Evolutionary conservation across 1,140 invertebrate species (phyloP).

Genomic region (Diuraphis noxia): DNA sequence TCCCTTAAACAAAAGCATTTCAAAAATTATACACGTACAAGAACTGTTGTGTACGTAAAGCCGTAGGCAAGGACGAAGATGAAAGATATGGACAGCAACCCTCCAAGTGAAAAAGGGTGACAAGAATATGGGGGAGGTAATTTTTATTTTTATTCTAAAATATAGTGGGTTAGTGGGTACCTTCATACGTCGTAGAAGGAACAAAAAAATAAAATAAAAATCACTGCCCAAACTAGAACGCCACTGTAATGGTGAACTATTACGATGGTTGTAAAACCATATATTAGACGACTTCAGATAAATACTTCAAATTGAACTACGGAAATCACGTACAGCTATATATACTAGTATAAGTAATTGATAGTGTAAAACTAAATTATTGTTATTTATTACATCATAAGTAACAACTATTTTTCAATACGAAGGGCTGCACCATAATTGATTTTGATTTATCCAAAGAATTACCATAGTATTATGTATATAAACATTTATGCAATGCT

Average conservation of each 20-base stretch:
- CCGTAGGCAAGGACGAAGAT: not conserved
- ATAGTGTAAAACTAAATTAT: slow-evolving; percentile 4
- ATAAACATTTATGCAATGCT: too few species aligned
- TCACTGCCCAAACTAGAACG: not conserved
- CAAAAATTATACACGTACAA: not conserved
- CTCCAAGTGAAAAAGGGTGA: not conserved
- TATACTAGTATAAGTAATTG: not conserved
- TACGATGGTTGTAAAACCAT: not conserved
- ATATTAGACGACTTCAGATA: not conserved
- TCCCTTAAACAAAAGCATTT: not conserved
- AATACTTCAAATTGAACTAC: not conserved
- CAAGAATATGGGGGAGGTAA: not conserved
- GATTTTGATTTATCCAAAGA: not conserved
- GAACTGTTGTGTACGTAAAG: not conserved
- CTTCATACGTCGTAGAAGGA: not conserved
- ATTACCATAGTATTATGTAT: not conserved
- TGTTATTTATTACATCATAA: not conserved
- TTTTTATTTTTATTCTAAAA: not conserved
- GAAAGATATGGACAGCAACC: not conserved
- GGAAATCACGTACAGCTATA: not conserved
- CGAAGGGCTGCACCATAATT: not conserved
- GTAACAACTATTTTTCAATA: not conserved
- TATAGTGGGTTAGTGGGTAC: not conserved
- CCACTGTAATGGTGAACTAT: not conserved
- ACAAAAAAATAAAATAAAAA: not conserved